phyloP scores from a whole-genome alignment of 2,888 invertebrate species.

The Strigamia maritima region DNA sequence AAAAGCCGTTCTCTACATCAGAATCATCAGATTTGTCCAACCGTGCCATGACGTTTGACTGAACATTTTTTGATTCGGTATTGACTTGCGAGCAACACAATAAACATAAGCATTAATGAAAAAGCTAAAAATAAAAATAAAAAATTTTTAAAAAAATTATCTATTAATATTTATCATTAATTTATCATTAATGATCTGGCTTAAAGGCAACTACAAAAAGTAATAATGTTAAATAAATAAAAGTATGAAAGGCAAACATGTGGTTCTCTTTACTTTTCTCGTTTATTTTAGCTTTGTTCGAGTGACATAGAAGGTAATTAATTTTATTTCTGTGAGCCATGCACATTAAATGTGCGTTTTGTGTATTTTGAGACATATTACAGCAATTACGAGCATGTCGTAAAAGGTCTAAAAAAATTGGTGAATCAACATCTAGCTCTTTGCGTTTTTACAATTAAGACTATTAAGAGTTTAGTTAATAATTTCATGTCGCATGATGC shows the following conservation, averaged over 20 bases:
- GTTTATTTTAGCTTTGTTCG: not conserved
- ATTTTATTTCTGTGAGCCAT: not conserved
- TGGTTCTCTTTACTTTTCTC: not conserved
- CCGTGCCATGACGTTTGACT: not conserved
- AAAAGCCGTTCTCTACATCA: conserved; percentile 23
- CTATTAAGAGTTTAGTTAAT: not conserved
- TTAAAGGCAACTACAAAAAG: no score
- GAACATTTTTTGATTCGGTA: not conserved
- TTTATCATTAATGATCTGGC: no score
- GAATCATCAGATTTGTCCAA: conserved; percentile 19
- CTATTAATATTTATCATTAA: no score
- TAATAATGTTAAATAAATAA: no score
- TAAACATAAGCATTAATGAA: no score
- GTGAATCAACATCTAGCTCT: not conserved
- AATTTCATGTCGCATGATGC: not conserved
- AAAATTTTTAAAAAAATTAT: no score
- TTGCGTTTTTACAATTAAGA: not conserved
- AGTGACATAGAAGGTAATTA: not conserved
- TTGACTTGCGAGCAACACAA: not conserved
- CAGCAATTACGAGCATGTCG: not conserved
- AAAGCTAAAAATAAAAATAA: no score
- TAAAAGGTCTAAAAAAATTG: not conserved
- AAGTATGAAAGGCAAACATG: no score
- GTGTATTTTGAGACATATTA: not conserved
- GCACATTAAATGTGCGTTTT: not conserved